Evolutionary conservation across 2,113 vertebrate species (phyloP), one percentile per base, ranked within the genome.

Genomic region (Scomber japonicus): DNA sequence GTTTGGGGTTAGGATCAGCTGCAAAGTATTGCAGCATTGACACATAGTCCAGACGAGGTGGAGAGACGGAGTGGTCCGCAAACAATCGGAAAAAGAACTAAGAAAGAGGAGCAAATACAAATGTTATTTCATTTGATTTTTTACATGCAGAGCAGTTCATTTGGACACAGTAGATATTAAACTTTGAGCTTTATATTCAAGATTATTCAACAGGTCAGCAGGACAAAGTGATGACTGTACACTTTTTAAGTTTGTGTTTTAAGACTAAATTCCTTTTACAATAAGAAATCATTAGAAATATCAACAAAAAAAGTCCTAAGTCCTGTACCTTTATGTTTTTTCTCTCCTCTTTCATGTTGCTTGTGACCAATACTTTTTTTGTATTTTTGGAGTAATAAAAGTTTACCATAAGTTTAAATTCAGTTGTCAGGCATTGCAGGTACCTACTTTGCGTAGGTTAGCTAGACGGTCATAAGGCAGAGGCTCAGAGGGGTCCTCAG

Each of bases 21-120:
- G 96, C 94, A 73, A 99, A 97, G 88, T 96, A 97, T 75, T 96
- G 94, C 49, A 99, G 91, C 97, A 97, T 97, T 56, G 92, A 89
- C 5, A 77, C 83, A 30, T 98, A 99, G 90, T 96, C 87, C 17
- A 98, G 89, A 62, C 66, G 87, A 11, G 95, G 80, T 1, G 94
- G 94, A 0, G 88, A 79, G 46, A 78, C 64, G 44, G 86, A 86
- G 40, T 30, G 86, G 90, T 96, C 94, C 1, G 89, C 95, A 95
- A 99, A 98, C 68, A 99, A 59, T 71, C 76, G 88, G 80, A 98
- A 98, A 89, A 99, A 97, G 87, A 98, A 96, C 98, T 99, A 61
- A 16, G 13, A 45, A 49, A 53, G 13, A 67, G 75, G 11, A 67
- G 60, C 13, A 68, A 5, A 78, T 12, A 35, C 4, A 56, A 17